A percentile compares a stretch with the other conserved stretches of the same genome.
phyloP scores from a whole-genome alignment of 2,113 vertebrate species.

The Phodopus roborovskii region DNA sequence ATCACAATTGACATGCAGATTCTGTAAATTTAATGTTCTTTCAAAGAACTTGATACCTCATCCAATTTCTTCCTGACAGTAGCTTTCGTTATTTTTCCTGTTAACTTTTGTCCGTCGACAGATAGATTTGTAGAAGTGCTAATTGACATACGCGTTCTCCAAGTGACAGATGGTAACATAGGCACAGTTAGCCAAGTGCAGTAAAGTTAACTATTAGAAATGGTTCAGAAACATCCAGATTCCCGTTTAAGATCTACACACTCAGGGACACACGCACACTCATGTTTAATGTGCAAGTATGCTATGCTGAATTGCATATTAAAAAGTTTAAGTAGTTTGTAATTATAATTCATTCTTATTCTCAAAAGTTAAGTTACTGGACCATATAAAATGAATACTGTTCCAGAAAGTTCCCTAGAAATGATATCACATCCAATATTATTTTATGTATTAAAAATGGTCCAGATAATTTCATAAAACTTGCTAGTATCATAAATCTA shows the following conservation, averaged over 20 bases:
- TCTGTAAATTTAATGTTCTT: constrained; percentile 74
- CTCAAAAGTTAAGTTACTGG: not conserved
- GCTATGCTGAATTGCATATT: not conserved
- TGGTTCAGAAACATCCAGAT: not conserved
- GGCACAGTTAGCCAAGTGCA: constrained; percentile 37
- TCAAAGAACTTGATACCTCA: constrained; percentile 57
- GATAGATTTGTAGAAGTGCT: constrained; percentile 41
- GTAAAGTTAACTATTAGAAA: constrained; percentile 22
- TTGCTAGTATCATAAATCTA: not conserved
- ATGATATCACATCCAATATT: not conserved
- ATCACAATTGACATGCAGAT: constrained; percentile 69
- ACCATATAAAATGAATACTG: not conserved
- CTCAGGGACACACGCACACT: not conserved
- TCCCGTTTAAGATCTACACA: constrained; percentile 9
- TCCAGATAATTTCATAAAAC: constrained; percentile 34
- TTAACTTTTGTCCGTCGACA: constrained; percentile 49
- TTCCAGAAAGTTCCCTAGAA: not conserved
- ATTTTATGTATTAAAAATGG: not conserved
- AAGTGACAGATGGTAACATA: constrained; percentile 43
- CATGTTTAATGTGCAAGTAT: not conserved
- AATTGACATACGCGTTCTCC: constrained; percentile 16
- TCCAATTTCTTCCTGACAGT: constrained; percentile 72
- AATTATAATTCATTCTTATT: not conserved
- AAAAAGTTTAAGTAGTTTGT: not conserved
- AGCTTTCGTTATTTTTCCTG: constrained; percentile 44